These are phyloP conservation scores for Grus americana DNA, from an alignment of 2,113 vertebrate species.

Conservation along the genomic window DNA sequence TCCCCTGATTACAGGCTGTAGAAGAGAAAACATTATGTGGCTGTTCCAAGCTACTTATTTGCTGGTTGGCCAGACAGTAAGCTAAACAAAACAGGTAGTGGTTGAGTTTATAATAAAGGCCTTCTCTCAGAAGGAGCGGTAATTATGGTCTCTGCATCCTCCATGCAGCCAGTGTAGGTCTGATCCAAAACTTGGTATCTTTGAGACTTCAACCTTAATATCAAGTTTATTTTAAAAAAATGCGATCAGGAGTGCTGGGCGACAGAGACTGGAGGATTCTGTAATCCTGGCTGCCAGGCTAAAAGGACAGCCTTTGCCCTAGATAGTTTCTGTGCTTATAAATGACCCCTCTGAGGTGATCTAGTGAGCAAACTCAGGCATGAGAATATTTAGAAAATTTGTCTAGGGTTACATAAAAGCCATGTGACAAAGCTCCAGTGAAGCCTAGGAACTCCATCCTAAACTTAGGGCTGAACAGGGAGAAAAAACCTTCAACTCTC, in stretches of 20 bases:
- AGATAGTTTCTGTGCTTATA: not conserved
- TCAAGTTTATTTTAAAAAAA: not conserved
- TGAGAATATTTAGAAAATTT: not conserved
- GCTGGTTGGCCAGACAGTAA: conserved; percentile 1
- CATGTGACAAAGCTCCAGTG: not conserved
- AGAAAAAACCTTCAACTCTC: not conserved
- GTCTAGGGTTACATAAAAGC: not conserved
- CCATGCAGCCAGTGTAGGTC: not conserved
- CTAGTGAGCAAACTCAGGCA: not conserved
- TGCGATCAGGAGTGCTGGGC: not conserved
- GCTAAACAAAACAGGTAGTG: conserved; percentile 28
- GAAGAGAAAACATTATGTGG: not conserved
- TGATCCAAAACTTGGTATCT: not conserved
- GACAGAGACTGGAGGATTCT: not conserved
- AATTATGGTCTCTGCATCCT: not conserved
- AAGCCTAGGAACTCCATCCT: not conserved
- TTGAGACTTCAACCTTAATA: not conserved
- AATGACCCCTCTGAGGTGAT: not conserved
- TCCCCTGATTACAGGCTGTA: conserved; percentile 1
- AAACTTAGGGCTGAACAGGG: not conserved
- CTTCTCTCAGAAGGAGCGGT: not conserved
- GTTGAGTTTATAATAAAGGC: not conserved
- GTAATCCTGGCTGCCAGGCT: not conserved
- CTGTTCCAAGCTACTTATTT: not conserved
- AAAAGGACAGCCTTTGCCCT: not conserved